These are phyloP conservation scores for Silurus lanzhouensis DNA, from an alignment of 2,797 vertebrate species.

Conservation along the genomic window DNA sequence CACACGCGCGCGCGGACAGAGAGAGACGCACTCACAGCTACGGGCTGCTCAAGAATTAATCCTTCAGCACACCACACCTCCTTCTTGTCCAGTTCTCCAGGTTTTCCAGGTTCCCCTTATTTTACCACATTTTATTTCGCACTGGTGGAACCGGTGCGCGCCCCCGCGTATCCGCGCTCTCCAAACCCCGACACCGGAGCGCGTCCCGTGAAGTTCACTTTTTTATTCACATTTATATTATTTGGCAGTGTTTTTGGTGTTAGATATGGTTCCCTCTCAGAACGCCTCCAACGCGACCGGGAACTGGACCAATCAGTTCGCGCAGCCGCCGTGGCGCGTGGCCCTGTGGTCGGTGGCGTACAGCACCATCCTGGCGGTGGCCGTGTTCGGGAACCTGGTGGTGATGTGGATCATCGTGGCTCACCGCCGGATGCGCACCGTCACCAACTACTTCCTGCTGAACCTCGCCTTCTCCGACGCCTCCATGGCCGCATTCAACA, in stretches of 20 bases:
- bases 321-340: slow-evolving; percentile 92
- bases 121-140: neutral
- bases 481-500: slow-evolving; percentile 95
- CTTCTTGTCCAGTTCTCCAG: neutral
- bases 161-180: neutral
- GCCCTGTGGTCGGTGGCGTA: slow-evolving; percentile 96
- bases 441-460: slow-evolving; percentile 95
- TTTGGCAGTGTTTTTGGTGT: neutral
- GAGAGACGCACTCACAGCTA: too few relatives aligned
- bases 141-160: neutral
- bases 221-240: too few relatives aligned
- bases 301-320: slow-evolving; percentile 87
- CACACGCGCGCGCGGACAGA: neutral
- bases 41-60: neutral
- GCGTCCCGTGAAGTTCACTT: neutral
- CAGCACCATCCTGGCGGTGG: slow-evolving; percentile 86
- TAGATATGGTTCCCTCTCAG: slow-evolving; percentile 65
- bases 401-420: slow-evolving; percentile 98
- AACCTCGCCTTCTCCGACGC: slow-evolving; percentile 96
- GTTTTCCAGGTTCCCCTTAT: neutral
- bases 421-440: slow-evolving; percentile 95
- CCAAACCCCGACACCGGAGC: neutral
- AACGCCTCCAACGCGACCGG: slow-evolving; percentile 72
- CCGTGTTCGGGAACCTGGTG: slow-evolving; percentile 90
- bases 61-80: neutral